Evolutionary conservation across 2,888 invertebrate genomes (phyloP).

Genomic region (Carcina quercana): DNA sequence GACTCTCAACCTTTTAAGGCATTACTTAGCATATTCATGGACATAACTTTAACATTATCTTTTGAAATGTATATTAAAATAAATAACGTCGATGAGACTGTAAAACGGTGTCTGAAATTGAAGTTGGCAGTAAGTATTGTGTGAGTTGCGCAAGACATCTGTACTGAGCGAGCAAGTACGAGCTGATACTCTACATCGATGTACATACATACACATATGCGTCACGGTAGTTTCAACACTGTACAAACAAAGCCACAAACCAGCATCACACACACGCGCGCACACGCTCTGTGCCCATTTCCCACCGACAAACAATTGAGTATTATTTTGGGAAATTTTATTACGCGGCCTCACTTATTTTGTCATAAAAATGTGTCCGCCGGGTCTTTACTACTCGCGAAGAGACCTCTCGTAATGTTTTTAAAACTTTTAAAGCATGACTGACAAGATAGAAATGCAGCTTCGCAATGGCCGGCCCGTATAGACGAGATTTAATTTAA

Average conservation of each 20-base stretch:
- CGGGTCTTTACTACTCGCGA: too few species aligned
- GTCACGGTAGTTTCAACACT: conserved; percentile 56
- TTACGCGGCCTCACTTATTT: too few species aligned
- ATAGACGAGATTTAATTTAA: conserved; percentile 50
- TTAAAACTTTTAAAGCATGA: too few species aligned
- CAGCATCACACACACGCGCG: conserved; percentile 29
- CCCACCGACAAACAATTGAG: conserved; percentile 40
- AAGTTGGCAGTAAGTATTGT: conserved; percentile 12
- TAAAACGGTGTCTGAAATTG: conserved; percentile 18
- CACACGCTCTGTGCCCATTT: conserved; percentile 50
- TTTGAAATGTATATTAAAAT: conserved; percentile 15
- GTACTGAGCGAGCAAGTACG: conserved; percentile 17
- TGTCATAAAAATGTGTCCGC: too few species aligned
- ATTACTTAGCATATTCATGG: conserved; percentile 18
- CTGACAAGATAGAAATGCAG: too few species aligned
- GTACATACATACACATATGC: conserved; percentile 31
- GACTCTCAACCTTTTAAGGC: conserved; percentile 17
- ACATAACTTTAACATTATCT: conserved; percentile 17
- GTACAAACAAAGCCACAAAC: conserved; percentile 46
- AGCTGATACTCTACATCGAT: too few species aligned
- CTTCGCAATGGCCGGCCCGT: too few species aligned
- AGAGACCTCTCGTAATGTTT: too few species aligned
- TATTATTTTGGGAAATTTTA: conserved; percentile 30
- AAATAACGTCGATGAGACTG: conserved; percentile 13
- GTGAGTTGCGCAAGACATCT: conserved; percentile 40